Evolutionary conservation across 1,140 invertebrate species (phyloP), one percentile per base, ranked within the genome.

Genomic region (Eurytemora carolleeae): DNA sequence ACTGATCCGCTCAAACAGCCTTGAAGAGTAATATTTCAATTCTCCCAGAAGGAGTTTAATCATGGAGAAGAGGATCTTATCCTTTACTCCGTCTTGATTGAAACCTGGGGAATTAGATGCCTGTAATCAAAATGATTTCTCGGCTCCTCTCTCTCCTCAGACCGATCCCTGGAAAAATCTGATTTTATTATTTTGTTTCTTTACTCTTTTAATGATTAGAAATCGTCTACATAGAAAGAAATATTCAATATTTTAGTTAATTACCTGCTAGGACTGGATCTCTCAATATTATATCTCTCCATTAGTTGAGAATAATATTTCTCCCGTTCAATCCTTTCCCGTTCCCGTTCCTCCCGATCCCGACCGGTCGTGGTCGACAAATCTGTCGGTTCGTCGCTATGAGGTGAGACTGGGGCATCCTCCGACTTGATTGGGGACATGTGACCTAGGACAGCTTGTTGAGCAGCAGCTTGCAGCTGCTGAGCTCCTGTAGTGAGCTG

Each of bases 401-500:
- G 31, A n/a, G 31, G 31, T 7, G 31, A 44, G 7, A 44, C 31
- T 7, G 31, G 31, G 7, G 31, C 31, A n/a, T 44, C 31, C n/a
- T 44, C 31, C 7, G 7, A n/a, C 31, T 44, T 44, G 31, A 44
- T n/a, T n/a, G 31, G 31, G 7, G 31, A 12, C 31, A 7, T 7
- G 31, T n/a, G 7, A n/a, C n/a, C n/a, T n/a, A 44, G 31, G 31
- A 44, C 31, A 12, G 66, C 20, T 57, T 55, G 1, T 63, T 64
- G 44, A 19, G 22, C 53, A 16, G 60, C 53, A 2, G 60, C 53
- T n/a, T n/a, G n/a, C n/a, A n/a, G n/a, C n/a, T n/a, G n/a, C n/a
- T n/a, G n/a, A n/a, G n/a, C n/a, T n/a, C n/a, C n/a, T n/a, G n/a
- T n/a, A 3, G 15, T 18, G 21, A 62, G 53, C 24, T 62, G 57